Evolutionary conservation across 2,113 vertebrate species (phyloP).

Genomic region (Numenius arquata): DNA sequence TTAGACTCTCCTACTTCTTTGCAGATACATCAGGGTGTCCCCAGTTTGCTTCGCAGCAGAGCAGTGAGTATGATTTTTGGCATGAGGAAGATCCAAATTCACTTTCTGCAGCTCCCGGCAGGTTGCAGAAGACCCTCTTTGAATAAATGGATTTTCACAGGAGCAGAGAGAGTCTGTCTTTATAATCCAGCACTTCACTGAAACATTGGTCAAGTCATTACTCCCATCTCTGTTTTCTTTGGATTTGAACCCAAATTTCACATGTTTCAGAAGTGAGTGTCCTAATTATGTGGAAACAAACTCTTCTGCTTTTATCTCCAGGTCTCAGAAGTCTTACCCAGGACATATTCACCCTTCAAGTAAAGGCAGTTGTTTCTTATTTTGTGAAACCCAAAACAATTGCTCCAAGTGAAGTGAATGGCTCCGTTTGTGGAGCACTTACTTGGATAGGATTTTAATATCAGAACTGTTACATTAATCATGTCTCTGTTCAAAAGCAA

Average conservation of each 20-base stretch:
- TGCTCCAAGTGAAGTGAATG: not conserved
- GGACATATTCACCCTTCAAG: not conserved
- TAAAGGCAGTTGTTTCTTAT: not conserved
- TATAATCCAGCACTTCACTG: not conserved
- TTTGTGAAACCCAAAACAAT: not conserved
- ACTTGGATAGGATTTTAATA: not conserved
- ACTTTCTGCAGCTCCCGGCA: not conserved
- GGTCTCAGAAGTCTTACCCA: not conserved
- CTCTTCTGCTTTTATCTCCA: not conserved
- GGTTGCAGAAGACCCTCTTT: not conserved
- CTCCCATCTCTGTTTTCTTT: not conserved
- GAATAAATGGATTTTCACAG: not conserved
- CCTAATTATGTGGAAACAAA: not conserved
- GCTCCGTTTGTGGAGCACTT: not conserved
- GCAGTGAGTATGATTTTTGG: rapidly evolving
- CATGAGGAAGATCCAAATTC: not conserved
- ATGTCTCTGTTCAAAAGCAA: not conserved
- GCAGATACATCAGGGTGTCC: not conserved
- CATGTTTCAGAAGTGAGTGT: rapidly evolving
- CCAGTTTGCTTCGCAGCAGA: not conserved
- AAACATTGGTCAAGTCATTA: not conserved
- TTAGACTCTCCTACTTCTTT: not conserved
- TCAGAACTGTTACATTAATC: not conserved
- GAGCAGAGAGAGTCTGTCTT: not conserved
- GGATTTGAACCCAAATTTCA: not conserved